phyloP scores from a whole-genome alignment of 2,797 vertebrate genomes.

The Monodelphis domestica region DNA sequence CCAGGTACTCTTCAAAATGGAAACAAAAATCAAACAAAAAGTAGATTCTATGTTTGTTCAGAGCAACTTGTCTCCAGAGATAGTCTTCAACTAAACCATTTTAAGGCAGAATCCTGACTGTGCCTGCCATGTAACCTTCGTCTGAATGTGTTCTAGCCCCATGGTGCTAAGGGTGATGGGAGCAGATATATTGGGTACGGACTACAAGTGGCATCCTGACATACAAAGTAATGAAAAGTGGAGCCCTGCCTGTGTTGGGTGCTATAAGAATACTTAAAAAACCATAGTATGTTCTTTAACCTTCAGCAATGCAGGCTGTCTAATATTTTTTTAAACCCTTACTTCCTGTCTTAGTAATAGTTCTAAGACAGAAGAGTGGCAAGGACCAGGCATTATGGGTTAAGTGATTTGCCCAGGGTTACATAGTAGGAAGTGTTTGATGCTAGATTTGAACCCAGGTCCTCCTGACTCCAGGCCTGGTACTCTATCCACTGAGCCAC shows the following conservation, averaged over 20 bases:
- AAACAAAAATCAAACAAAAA: constrained; percentile 24
- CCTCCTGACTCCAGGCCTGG: too few species aligned
- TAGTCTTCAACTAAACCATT: neutral
- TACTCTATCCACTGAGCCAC: too few species aligned
- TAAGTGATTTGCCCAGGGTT: too few species aligned
- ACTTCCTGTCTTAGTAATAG: too few species aligned
- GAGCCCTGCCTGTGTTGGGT: neutral
- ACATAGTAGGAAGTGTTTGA: too few species aligned
- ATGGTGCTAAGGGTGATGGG: neutral
- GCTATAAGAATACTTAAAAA: neutral
- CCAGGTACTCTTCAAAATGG: neutral
- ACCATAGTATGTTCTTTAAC: neutral
- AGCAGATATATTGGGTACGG: neutral
- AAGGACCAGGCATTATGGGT: too few species aligned
- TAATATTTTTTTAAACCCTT: too few species aligned
- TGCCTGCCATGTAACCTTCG: neutral
- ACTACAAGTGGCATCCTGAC: neutral
- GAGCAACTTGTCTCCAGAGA: neutral
- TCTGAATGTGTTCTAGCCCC: neutral
- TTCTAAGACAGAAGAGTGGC: too few species aligned
- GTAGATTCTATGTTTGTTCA: neutral
- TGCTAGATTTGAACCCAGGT: too few species aligned
- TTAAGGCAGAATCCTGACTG: neutral
- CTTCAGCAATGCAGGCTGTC: neutral
- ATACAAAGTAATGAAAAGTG: neutral